Conservation (phyloP, 1,140 invertebrate species). For the Euura lappo region DNA sequence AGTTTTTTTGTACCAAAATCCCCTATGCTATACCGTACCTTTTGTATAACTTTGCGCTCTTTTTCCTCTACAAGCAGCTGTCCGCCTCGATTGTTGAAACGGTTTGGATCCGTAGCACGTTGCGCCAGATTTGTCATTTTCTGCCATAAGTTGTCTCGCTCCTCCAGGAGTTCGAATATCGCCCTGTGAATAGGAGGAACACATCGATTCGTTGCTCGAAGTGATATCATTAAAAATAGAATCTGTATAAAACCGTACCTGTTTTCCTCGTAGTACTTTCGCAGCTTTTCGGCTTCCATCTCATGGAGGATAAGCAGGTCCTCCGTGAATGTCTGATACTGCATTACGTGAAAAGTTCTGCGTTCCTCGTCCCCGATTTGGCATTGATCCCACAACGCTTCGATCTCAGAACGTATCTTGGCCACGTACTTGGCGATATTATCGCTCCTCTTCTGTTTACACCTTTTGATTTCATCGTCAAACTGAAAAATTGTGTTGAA, state of each 20-base stretch:
- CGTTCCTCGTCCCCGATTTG: constrained; percentile 68
- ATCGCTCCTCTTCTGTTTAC: constrained; percentile 67
- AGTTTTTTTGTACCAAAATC: background rate
- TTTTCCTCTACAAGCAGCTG: constrained; percentile 84
- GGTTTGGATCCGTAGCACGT: constrained; percentile 75
- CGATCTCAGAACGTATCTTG: constrained; percentile 71
- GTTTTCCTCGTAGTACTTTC: constrained; percentile 71
- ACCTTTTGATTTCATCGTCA: constrained; percentile 66
- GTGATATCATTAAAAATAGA: background rate
- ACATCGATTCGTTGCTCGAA: background rate
- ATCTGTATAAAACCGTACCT: constrained; percentile 59
- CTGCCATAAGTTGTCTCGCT: constrained; percentile 68
- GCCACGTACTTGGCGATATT: constrained; percentile 75
- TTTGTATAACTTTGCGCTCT: constrained; percentile 75
- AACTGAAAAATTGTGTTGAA: constrained; percentile 40
- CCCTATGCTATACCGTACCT: constrained; percentile 45
- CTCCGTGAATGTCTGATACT: constrained; percentile 72
- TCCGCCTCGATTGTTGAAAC: constrained; percentile 85
- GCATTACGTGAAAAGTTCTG: constrained; percentile 67
- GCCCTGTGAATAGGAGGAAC: constrained; percentile 42
- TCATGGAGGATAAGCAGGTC: constrained; percentile 78
- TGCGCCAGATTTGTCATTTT: constrained; percentile 74
- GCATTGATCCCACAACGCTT: constrained; percentile 75
- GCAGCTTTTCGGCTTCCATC: constrained; percentile 72
- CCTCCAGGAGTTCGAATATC: constrained; percentile 69